Conservation (phyloP, 2,113 vertebrate species). For the Parus major region DNA sequence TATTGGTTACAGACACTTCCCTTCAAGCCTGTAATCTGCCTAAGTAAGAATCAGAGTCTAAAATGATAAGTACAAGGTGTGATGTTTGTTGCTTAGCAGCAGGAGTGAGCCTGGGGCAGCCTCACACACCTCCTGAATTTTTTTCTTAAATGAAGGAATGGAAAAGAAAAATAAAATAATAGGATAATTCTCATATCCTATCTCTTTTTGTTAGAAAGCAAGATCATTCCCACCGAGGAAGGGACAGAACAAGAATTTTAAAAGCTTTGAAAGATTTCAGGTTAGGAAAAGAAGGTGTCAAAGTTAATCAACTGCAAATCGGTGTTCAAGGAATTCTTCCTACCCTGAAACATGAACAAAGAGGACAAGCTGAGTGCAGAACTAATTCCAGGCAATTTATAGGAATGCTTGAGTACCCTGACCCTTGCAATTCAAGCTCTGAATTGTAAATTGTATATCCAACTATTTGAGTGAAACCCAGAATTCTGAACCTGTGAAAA, state of each 20-base stretch:
- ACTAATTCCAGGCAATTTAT: background rate
- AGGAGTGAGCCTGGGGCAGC: background rate
- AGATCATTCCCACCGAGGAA: background rate
- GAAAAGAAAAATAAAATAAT: background rate
- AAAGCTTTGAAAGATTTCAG: background rate
- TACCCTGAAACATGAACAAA: background rate
- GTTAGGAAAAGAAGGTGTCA: background rate
- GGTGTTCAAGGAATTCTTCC: background rate
- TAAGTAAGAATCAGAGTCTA: background rate
- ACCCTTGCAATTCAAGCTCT: background rate
- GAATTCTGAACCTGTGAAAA: background rate
- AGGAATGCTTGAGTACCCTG: background rate
- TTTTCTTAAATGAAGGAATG: background rate
- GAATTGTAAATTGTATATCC: background rate
- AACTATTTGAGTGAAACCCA: background rate
- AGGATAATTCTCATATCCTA: background rate
- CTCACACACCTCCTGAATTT: background rate
- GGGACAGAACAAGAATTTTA: background rate
- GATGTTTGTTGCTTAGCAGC: slow-evolving; percentile 48
- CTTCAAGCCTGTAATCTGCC: background rate
- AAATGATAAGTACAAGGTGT: background rate
- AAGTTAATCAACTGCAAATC: background rate
- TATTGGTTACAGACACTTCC: background rate
- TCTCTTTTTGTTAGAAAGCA: background rate
- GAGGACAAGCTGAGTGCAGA: background rate